phyloP scores from a whole-genome alignment of 1,140 invertebrate genomes.

The Drosophila pruinosa region DNA sequence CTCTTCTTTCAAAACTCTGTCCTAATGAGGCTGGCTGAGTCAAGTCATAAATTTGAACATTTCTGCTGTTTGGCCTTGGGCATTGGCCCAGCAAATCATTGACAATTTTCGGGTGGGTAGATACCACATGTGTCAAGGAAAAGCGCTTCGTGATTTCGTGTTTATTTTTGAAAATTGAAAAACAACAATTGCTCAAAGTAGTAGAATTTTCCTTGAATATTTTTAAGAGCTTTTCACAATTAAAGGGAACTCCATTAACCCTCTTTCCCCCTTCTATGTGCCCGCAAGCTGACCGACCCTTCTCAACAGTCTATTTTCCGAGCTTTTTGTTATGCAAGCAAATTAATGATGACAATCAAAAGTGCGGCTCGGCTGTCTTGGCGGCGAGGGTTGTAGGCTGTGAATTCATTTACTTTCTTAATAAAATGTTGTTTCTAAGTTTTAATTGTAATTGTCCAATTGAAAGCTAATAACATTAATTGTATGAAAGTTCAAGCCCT shows the following conservation, averaged over 20 bases:
- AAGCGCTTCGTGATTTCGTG: constrained; percentile 23
- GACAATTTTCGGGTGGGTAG: constrained; percentile 13
- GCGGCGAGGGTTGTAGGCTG: neutral
- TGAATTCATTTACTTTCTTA: constrained; percentile 43
- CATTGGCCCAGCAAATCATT: constrained; percentile 28
- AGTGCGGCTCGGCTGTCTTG: constrained; percentile 18
- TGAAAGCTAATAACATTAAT: neutral
- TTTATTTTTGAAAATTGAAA: constrained; percentile 74
- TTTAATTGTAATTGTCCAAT: constrained; percentile 52
- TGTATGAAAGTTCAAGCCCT: neutral
- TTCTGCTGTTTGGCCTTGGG: constrained; percentile 40
- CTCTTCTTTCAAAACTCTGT: neutral
- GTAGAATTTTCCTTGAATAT: constrained; percentile 34
- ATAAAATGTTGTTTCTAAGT: constrained; percentile 46
- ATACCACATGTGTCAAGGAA: constrained; percentile 61
- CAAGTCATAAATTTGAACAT: constrained; percentile 53
- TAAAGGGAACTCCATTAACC: constrained; percentile 35
- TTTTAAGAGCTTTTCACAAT: constrained; percentile 39
- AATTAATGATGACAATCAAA: constrained; percentile 60
- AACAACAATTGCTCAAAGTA: constrained; percentile 46
- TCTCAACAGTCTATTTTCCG: constrained; percentile 39
- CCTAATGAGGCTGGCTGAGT: constrained; percentile 56
- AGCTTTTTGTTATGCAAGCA: constrained; percentile 43
- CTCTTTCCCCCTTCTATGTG: neutral
- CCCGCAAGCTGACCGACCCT: constrained; percentile 41